These are phyloP conservation scores for Tuta absoluta DNA, from an alignment of 2,888 invertebrate species.

Conservation along the genomic window DNA sequence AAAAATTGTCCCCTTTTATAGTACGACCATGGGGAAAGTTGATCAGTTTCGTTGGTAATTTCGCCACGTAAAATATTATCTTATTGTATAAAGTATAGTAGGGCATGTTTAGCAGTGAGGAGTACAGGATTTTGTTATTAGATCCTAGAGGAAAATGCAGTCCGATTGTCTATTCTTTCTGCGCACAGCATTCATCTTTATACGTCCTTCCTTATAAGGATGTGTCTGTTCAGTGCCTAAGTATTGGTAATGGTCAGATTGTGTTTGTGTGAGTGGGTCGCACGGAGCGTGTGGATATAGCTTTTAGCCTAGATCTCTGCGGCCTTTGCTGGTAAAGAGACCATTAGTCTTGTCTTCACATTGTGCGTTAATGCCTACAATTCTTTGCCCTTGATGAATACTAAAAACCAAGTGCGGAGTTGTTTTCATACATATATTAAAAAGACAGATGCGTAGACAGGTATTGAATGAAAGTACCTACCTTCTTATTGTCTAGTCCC, in stretches of 20 bases:
- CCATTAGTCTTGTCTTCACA: not conserved
- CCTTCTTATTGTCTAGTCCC: not conserved
- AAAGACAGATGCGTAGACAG: not conserved
- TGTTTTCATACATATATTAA: not conserved
- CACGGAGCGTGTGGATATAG: not conserved
- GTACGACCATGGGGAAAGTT: no score
- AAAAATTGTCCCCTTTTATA: no score
- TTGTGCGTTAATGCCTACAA: not conserved
- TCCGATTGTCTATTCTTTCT: no score
- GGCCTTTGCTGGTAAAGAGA: not conserved
- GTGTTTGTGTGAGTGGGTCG: not conserved
- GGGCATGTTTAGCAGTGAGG: no score
- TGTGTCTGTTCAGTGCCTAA: not conserved
- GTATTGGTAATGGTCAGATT: not conserved
- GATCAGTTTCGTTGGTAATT: no score
- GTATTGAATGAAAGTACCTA: not conserved
- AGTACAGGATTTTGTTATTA: no score
- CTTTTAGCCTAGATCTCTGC: constrained; percentile 12
- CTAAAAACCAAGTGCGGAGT: not conserved
- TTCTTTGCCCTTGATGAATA: not conserved
- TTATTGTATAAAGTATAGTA: no score
- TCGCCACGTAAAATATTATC: no score
- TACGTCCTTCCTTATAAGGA: not conserved
- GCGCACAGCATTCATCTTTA: not conserved
- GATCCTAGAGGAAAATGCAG: no score